Conservation (phyloP, 2,113 vertebrate species). For the Lophotis ruficrista region DNA sequence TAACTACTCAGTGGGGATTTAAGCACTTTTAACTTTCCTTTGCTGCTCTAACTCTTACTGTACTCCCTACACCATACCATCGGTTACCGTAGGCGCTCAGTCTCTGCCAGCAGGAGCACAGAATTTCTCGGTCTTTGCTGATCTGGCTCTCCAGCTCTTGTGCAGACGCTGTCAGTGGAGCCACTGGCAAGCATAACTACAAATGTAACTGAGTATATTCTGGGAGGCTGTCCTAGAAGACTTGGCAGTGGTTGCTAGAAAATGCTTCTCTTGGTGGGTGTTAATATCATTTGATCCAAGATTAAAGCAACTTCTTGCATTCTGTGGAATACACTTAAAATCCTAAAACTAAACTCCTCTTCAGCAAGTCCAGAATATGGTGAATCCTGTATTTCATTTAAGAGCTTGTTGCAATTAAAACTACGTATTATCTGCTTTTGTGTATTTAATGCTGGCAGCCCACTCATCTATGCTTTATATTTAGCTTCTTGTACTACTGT, state of each 20-base stretch:
- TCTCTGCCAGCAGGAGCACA: not conserved
- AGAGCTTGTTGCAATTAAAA: not conserved
- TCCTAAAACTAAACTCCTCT: not conserved
- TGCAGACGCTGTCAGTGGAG: not conserved
- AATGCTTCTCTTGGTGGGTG: not conserved
- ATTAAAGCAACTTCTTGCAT: not conserved
- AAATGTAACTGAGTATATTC: not conserved
- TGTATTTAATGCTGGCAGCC: not conserved
- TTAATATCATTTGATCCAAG: not conserved
- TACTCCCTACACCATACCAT: not conserved
- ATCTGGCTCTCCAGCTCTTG: not conserved
- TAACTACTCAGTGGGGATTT: not conserved
- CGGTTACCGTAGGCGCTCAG: not conserved
- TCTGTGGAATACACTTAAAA: not conserved
- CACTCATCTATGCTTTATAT: not conserved
- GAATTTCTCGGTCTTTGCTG: not conserved
- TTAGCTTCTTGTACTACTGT: not conserved
- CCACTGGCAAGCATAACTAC: not conserved
- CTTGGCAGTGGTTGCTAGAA: not conserved
- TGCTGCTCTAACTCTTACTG: not conserved
- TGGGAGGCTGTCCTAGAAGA: not conserved
- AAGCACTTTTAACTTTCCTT: not conserved
- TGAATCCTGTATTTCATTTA: not conserved
- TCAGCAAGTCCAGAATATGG: not conserved
- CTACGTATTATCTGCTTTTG: not conserved